Base-by-base conservation (phyloP, 2,888 invertebrate species). In the Apodemia duryi region DNA sequence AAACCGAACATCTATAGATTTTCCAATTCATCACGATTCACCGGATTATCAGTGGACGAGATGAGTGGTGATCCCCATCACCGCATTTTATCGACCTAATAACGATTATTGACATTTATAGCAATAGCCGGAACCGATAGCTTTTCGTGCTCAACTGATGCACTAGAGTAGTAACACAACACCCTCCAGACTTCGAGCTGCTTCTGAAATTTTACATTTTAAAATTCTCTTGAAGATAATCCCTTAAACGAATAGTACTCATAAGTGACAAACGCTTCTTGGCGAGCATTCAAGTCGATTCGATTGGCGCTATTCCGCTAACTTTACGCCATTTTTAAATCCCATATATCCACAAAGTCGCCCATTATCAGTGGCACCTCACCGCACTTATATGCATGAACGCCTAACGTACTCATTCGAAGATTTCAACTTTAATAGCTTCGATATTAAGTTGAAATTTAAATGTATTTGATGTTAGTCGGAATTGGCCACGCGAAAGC, bases 321-420 rank as follows among this genome's bases (percentile, higher is more conserved):
- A 76, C 76, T 77, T 74, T 72, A 69, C 70, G 74, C 75, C 74
- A 76, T 77, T 82, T 84, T 82, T 76, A 83, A 83, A 81, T 76
- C 77, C 75, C 74, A 71, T 77, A 77, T 74, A 78, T 75, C 73
- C 74, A 72, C 77, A 75, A 72, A 79, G 75, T 76, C 76, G 74
- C 77, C 82, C 78, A 83, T 84, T 85, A 88, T 83, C 85, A 77
- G 78, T 74, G 74, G 78, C 80, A 80, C 80, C 79, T 84, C 80
- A 81, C 82, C 80, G 79, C 84, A 84, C 84, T 84, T 84, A 80
- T 83, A 83, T 86, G 85, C 88, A 84, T 85, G 85, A 81, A 76
- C 78, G 72, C 71, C 70, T 71, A 67, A 72, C 49, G 61, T 66
- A 67, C 63, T 54, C 63, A 54, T 65, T 68, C 66, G 60, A 66